Conservation (phyloP, 2,888 invertebrate species). For the Ormyrus labotus region DNA sequence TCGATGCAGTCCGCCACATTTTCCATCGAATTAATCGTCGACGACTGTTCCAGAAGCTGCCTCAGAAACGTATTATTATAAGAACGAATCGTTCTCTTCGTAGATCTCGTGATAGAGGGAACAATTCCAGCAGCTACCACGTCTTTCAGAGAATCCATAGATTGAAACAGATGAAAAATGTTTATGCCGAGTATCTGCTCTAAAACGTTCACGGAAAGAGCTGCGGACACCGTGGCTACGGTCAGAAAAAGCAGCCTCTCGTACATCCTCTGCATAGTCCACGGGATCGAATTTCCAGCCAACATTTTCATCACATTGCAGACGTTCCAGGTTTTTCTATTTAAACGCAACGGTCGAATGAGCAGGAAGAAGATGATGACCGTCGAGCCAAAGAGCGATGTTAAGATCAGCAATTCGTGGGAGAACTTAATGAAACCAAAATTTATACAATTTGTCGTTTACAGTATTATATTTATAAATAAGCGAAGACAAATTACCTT, state of each 20-base stretch:
- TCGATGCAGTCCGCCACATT: constrained; percentile 10
- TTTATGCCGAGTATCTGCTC: constrained; percentile 31
- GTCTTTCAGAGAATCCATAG: constrained; percentile 1
- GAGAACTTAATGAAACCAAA: constrained; percentile 6
- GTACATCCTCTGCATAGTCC: background rate
- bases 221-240: background rate
- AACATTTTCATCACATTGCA: constrained; percentile 23
- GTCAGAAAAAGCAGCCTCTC: constrained; percentile 21
- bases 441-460: background rate
- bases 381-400: background rate
- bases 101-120: constrained; percentile 19
- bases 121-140: constrained; percentile 12
- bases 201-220: constrained; percentile 22
- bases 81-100: constrained; percentile 1
- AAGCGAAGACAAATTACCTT: background rate
- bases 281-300: background rate
- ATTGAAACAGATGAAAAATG: constrained; percentile 20
- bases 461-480: background rate
- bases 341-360: background rate
- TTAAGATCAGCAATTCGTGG: constrained; percentile 10
- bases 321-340: constrained; percentile 7
- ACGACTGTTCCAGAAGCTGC: constrained; percentile 4
- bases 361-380: background rate
- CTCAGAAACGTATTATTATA: constrained; percentile 8
- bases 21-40: constrained; percentile 8